Conservation (phyloP, 2,797 vertebrate species). For the Neosalanx taihuensis region DNA sequence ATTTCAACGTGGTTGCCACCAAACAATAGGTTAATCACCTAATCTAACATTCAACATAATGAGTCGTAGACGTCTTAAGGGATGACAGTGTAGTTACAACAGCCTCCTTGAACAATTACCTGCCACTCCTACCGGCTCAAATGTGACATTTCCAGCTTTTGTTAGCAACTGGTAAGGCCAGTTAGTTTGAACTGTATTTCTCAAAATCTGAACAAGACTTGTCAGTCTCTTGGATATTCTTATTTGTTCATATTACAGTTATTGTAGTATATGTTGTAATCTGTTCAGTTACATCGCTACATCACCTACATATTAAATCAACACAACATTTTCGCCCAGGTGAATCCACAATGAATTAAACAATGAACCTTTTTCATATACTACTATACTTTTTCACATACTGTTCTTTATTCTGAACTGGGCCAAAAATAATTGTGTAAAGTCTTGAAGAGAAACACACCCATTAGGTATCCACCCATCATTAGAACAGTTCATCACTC, state of each 20-base stretch:
- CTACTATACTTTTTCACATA: neutral
- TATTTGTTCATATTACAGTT: neutral
- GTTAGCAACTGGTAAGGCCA: slow-evolving; percentile 51
- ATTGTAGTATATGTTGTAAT: neutral
- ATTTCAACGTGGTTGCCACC: neutral
- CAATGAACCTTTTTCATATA: neutral
- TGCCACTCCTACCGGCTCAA: slow-evolving; percentile 37
- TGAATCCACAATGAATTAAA: neutral
- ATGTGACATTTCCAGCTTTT: slow-evolving; percentile 37
- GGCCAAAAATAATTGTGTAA: slow-evolving; percentile 5
- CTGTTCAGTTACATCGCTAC: too few species aligned
- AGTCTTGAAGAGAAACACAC: slow-evolving; percentile 42
- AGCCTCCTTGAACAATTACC: slow-evolving; percentile 47
- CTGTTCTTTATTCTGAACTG: neutral
- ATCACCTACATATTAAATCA: too few species aligned
- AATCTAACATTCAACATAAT: slow-evolving; percentile 45
- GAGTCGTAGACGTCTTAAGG: slow-evolving; percentile 15
- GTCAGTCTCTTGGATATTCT: neutral
- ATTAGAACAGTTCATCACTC: neutral
- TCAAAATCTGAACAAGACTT: slow-evolving; percentile 17
- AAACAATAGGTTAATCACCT: slow-evolving; percentile 18
- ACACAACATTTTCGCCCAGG: neutral
- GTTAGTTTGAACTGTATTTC: slow-evolving; percentile 30
- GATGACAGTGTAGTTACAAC: slow-evolving; percentile 14
- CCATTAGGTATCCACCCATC: slow-evolving; percentile 11